phyloP scores from a whole-genome alignment of 2,888 invertebrate genomes.

The Acleris literana region DNA sequence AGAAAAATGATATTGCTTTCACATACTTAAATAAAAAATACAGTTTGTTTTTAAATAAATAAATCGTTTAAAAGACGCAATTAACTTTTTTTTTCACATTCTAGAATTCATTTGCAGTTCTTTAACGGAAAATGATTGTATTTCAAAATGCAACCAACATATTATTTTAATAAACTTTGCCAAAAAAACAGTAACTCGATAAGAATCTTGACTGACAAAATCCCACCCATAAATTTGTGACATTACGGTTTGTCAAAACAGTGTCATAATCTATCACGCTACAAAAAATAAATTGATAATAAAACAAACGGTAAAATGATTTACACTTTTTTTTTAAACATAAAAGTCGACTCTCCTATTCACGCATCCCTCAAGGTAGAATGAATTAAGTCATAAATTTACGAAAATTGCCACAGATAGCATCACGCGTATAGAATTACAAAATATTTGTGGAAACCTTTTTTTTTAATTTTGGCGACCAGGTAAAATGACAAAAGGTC shows the following conservation, averaged over 20 bases:
- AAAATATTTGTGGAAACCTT: conserved; percentile 17
- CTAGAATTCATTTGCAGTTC: no score
- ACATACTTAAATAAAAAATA: no score
- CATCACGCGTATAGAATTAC: conserved; percentile 56
- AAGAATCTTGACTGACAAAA: conserved; percentile 1
- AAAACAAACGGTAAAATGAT: conserved; percentile 60
- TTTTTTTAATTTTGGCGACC: conserved; percentile 18
- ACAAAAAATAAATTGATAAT: conserved; percentile 60
- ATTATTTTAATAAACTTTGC: no score
- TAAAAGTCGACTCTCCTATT: conserved; percentile 47
- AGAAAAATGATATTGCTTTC: no score
- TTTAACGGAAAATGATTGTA: no score
- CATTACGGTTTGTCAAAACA: conserved; percentile 35
- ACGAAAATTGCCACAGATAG: conserved; percentile 74
- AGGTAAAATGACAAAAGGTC: conserved; percentile 24
- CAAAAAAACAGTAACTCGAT: no score
- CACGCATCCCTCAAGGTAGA: conserved; percentile 40
- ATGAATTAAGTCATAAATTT: conserved; percentile 79
- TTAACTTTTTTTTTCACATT: no score
- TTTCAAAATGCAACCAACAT: no score
- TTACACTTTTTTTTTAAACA: conserved; percentile 47
- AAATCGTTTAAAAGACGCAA: no score
- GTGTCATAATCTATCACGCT: conserved; percentile 52
- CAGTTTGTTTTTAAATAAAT: no score
- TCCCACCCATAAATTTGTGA: conserved; percentile 21